Percentiles rank a stretch among this genome's conserved stretches.
These are phyloP conservation scores for Phragmatobia fuliginosa DNA, from an alignment of 2,888 invertebrate genomes.

Conservation along the genomic window DNA sequence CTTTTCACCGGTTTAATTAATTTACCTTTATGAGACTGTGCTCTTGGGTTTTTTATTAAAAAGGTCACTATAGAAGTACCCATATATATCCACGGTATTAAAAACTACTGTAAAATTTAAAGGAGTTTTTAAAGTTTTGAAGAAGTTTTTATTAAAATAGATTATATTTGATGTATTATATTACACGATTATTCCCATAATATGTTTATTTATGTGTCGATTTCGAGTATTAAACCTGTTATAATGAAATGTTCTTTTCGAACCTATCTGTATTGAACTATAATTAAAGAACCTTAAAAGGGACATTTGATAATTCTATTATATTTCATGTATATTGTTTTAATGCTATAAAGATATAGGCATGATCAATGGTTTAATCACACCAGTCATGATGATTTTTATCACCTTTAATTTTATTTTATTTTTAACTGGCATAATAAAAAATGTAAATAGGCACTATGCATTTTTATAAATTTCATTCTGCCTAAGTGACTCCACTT, in stretches of 20 bases:
- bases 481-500: no score
- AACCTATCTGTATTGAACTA: no score
- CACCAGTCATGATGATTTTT: neutral
- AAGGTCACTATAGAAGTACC: conserved; percentile 26
- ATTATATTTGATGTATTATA: neutral
- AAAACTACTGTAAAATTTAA: conserved; percentile 13
- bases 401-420: neutral
- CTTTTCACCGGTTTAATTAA: conserved; percentile 46
- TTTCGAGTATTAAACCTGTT: neutral
- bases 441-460: neutral
- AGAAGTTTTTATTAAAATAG: neutral
- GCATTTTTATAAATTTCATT: no score
- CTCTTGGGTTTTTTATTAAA: conserved; percentile 44
- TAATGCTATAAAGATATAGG: no score
- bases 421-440: neutral
- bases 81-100: conserved; percentile 12
- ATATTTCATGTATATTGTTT: no score
- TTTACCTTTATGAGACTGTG: conserved; percentile 47
- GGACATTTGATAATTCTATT: no score
- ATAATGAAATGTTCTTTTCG: no score
- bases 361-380: no score
- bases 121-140: neutral
- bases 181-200: neutral
- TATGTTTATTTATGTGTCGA: neutral
- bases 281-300: no score